Evolutionary conservation across 2,113 vertebrate species (phyloP).

Genomic region (Otis tarda): DNA sequence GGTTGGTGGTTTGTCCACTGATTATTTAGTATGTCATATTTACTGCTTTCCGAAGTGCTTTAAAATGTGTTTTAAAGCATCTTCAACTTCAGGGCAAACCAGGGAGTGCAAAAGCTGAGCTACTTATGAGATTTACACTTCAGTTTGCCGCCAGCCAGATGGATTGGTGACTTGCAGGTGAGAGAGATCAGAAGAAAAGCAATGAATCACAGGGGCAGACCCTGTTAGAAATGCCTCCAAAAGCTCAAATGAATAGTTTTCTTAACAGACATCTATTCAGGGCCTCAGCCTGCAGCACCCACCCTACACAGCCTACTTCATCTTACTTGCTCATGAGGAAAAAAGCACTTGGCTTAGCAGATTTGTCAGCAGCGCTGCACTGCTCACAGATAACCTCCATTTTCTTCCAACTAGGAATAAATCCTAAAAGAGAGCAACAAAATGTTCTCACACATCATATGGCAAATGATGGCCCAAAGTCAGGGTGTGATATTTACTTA

Average conservation of each 20-base stretch:
- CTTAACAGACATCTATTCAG: background rate
- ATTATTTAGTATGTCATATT: background rate
- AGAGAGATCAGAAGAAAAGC: conserved; percentile 11
- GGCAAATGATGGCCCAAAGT: conserved; percentile 33
- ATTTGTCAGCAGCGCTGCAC: background rate
- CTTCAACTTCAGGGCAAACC: background rate
- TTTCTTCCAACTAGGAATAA: conserved; percentile 24
- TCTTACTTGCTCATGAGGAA: conserved; percentile 21
- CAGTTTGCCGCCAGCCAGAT: background rate
- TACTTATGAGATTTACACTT: background rate
- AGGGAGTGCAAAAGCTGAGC: background rate
- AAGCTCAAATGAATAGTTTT: conserved; percentile 13
- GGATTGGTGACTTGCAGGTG: conserved; percentile 26
- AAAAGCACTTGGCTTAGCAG: conserved; percentile 10
- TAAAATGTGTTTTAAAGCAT: background rate
- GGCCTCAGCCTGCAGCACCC: background rate
- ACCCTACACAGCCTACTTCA: conserved; percentile 6
- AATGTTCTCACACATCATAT: conserved; percentile 55
- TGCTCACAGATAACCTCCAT: conserved; percentile 10
- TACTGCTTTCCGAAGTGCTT: conserved; percentile 4
- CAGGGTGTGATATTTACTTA: conserved; percentile 16
- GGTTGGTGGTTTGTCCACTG: background rate
- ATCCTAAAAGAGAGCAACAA: conserved; percentile 50
- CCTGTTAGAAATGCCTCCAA: background rate
- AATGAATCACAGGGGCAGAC: conserved; percentile 19